Percentiles rank a stretch among this genome's conserved stretches.
These are phyloP conservation scores for Carduelis carduelis DNA, from an alignment of 2,797 vertebrate species.

Conservation along the genomic window DNA sequence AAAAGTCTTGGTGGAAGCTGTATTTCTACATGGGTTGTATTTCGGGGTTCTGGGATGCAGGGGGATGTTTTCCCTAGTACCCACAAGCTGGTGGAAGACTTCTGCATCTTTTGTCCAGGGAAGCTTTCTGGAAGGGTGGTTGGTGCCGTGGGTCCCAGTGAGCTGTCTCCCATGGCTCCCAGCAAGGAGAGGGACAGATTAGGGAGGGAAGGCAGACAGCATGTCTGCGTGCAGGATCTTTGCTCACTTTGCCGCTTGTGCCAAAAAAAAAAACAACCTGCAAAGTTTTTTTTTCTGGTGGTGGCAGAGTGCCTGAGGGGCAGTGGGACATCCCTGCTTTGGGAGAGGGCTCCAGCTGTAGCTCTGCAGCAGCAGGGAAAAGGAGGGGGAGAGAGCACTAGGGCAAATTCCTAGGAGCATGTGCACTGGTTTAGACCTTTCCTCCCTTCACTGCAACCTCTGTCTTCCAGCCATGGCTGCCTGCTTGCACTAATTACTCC, in stretches of 20 bases:
- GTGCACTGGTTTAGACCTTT: slow-evolving; percentile 28
- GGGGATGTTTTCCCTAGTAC: neutral
- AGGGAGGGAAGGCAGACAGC: neutral
- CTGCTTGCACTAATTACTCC: slow-evolving; percentile 81
- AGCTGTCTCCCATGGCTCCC: slow-evolving; percentile 56
- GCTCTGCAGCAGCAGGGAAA: slow-evolving; percentile 32
- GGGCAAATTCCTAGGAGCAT: slow-evolving; percentile 54
- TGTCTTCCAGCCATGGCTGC: slow-evolving; percentile 78
- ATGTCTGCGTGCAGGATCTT: neutral
- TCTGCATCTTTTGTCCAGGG: slow-evolving; percentile 24
- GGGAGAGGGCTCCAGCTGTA: slow-evolving; percentile 66
- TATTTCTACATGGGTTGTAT: neutral
- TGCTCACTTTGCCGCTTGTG: neutral
- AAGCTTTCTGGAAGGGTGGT: slow-evolving; percentile 48
- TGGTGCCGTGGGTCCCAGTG: slow-evolving; percentile 33
- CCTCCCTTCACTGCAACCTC: slow-evolving; percentile 63
- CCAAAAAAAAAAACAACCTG: neutral
- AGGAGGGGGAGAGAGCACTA: neutral
- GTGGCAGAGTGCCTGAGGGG: slow-evolving; percentile 74
- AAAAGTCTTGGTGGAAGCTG: neutral
- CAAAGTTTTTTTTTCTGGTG: slow-evolving; percentile 73
- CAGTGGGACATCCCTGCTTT: slow-evolving; percentile 77
- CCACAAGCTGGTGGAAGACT: neutral
- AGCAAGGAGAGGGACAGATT: slow-evolving; percentile 1
- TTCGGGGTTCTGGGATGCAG: neutral